Conservation (phyloP, 2,797 vertebrate species). For the Aphelocoma californica region DNA sequence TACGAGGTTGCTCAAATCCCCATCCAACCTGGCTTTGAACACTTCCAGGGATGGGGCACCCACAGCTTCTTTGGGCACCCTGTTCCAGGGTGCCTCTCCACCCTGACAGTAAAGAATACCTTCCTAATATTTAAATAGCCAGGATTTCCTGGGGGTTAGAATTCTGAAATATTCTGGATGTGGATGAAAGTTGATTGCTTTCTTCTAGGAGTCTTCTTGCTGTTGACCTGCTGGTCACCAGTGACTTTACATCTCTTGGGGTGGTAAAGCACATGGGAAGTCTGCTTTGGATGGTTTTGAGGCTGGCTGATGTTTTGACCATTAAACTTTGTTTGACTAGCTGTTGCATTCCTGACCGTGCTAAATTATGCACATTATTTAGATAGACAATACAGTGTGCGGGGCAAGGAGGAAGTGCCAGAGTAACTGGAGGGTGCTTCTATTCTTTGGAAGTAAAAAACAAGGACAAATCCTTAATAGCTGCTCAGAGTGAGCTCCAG, state of each 20-base stretch:
- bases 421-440: neutral
- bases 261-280: neutral
- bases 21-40: neutral
- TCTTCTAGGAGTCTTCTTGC: neutral
- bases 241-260: neutral
- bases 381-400: neutral
- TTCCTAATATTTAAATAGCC: neutral
- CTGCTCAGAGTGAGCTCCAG: neutral
- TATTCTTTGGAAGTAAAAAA: neutral
- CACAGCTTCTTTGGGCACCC: neutral
- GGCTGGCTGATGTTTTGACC: neutral
- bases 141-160: neutral
- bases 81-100: neutral
- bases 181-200: neutral
- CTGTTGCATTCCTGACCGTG: neutral
- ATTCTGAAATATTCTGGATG: neutral
- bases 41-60: neutral
- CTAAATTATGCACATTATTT: neutral
- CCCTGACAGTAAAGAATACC: neutral
- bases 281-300: neutral
- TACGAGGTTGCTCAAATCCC: neutral
- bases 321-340: neutral
- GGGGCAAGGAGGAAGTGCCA: neutral
- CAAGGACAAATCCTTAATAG: neutral
- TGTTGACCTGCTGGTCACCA: neutral